Percentiles rank a stretch among this genome's conserved stretches.
These are phyloP conservation scores for Papilio xuthus DNA, from an alignment of 1,140 invertebrate species.

Conservation along the genomic window DNA sequence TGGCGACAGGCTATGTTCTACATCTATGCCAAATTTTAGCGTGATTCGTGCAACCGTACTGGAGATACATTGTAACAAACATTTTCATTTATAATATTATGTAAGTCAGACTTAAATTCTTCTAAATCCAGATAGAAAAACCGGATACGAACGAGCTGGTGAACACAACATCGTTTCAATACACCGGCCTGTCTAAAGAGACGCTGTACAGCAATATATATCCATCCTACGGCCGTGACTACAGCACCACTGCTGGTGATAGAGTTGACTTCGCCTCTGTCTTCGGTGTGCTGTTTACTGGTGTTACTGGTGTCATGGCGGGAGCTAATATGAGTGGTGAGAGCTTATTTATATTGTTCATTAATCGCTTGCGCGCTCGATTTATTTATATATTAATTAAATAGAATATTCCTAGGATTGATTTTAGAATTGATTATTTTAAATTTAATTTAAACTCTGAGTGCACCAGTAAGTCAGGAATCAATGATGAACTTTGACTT, in stretches of 20 bases:
- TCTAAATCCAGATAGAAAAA: conserved; percentile 84
- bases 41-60: too few relatives aligned
- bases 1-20: too few relatives aligned
- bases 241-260: conserved; percentile 87
- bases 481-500: too few relatives aligned
- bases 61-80: too few relatives aligned
- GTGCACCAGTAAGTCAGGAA: too few relatives aligned
- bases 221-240: conserved; percentile 91
- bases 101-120: not conserved
- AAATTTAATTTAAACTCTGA: too few relatives aligned
- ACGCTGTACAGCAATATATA: conserved; percentile 89
- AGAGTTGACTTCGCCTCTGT: conserved; percentile 93
- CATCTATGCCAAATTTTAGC: too few relatives aligned
- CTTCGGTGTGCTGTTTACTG: conserved; percentile 97
- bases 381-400: too few relatives aligned
- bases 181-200: conserved; percentile 89
- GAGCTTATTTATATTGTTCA: conserved; percentile 28
- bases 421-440: too few relatives aligned
- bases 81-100: too few relatives aligned
- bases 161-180: conserved; percentile 82
- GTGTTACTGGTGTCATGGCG: conserved; percentile 99
- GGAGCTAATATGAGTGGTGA: conserved; percentile 99
- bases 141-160: conserved; percentile 88
- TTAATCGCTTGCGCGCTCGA: too few relatives aligned
- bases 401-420: too few relatives aligned